These are phyloP conservation scores for Lasioglossum morio DNA, from an alignment of 2,888 invertebrate genomes.

Conservation along the genomic window DNA sequence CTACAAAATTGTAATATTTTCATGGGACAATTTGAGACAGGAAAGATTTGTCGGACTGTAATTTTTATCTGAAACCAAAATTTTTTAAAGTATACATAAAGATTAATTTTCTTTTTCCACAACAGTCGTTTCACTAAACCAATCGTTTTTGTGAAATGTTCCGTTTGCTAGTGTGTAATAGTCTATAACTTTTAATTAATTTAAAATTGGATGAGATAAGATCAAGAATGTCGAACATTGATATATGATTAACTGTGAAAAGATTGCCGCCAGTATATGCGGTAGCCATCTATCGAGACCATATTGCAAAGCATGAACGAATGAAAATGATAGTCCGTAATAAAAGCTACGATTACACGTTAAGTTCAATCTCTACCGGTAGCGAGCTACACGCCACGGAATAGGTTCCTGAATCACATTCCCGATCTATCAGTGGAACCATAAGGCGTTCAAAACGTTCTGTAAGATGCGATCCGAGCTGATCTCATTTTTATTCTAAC, in stretches of 20 bases:
- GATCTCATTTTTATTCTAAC: conserved; percentile 63
- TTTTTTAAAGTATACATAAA: too few relatives aligned
- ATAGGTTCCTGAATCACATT: conserved; percentile 25
- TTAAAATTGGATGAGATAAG: too few relatives aligned
- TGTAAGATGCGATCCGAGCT: conserved; percentile 41
- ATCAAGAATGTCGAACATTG: too few relatives aligned
- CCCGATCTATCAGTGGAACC: conserved; percentile 38
- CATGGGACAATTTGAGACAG: too few relatives aligned
- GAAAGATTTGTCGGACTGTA: too few relatives aligned
- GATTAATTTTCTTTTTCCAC: too few relatives aligned
- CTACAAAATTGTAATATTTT: too few relatives aligned
- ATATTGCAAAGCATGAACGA: background rate
- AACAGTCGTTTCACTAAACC: too few relatives aligned
- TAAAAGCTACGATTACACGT: background rate
- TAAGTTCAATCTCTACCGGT: background rate
- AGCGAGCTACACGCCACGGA: background rate
- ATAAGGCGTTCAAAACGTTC: conserved; percentile 38
- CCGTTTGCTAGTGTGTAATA: too few relatives aligned
- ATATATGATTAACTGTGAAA: background rate
- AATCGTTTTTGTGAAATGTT: too few relatives aligned
- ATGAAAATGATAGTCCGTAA: conserved; percentile 3
- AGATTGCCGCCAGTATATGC: background rate
- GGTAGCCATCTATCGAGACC: background rate
- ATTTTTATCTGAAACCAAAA: too few relatives aligned
- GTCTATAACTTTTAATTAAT: too few relatives aligned